Conservation (phyloP, 1,140 invertebrate species). For the Eumaeus atala region DNA sequence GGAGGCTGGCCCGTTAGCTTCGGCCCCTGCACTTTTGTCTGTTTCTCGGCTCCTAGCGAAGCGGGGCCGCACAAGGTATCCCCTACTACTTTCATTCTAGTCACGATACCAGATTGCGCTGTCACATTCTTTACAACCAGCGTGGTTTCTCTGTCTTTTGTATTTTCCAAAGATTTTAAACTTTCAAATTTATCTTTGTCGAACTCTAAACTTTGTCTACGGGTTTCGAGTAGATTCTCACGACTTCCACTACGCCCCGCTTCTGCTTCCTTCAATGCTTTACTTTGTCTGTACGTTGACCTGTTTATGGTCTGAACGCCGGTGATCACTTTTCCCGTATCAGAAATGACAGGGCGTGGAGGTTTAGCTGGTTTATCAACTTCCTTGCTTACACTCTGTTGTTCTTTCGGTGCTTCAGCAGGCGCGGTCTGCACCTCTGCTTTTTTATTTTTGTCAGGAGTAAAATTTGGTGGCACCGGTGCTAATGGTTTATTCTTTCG, state of each 20-base stretch:
- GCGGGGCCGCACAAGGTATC: conserved; percentile 37
- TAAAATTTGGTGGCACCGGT: conserved; percentile 78
- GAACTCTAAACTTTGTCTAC: conserved; percentile 65
- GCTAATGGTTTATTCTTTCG: conserved; percentile 81
- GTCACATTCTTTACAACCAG: conserved; percentile 51
- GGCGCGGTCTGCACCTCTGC: conserved; percentile 35
- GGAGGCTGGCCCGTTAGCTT: conserved; percentile 41
- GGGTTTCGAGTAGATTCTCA: conserved; percentile 56
- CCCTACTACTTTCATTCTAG: conserved; percentile 49
- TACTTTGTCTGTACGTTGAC: conserved; percentile 65
- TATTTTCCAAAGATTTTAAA: conserved; percentile 29
- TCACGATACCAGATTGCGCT: conserved; percentile 48
- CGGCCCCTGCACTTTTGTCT: conserved; percentile 22
- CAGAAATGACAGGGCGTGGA: conserved; percentile 70
- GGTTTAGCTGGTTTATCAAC: conserved; percentile 75
- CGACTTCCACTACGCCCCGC: conserved; percentile 49
- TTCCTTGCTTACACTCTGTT: conserved; percentile 34
- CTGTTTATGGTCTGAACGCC: conserved; percentile 71
- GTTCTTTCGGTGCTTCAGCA: conserved; percentile 39
- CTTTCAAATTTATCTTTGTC: conserved; percentile 56
- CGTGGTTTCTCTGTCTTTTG: conserved; percentile 36
- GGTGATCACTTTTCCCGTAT: conserved; percentile 59
- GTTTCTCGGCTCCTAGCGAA: conserved; percentile 35
- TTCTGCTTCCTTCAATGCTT: conserved; percentile 50
- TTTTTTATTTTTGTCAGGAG: conserved; percentile 59